Evolutionary conservation across 2,797 vertebrate genomes (phyloP), one percentile per base, ranked within the genome.

Genomic region (Anguilla obscura): DNA sequence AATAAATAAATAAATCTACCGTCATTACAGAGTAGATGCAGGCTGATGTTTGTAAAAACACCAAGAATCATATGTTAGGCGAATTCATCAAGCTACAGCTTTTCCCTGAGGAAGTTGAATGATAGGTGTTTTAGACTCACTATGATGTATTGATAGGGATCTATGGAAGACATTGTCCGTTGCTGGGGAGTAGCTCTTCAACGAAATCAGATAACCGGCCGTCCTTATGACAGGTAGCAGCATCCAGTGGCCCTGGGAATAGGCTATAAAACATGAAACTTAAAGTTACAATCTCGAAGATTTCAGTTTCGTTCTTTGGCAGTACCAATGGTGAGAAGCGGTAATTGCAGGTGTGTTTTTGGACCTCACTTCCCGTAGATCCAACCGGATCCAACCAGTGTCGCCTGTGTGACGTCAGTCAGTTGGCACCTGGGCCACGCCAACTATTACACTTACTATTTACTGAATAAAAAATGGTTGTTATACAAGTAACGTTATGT

Each of bases 101-200:
- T 80, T 40, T 33, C 14, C 33, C 10, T 2, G 27, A 16, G 12
- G 8, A 74, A 8, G 36, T 48, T 24, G 48, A 45, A 50, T 48
- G 6, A 82, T 21, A 50, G 79, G 18, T 7, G 8, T 45, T 90
- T 14, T 84, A 69, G 66, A 98, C 98, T 98, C 93, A 99, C 98
- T 92, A 98, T 97, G 91, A 99, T 99, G 90, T 97, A 96, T 88
- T 97, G 97, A 91, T 96, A 97, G 58, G 97, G 97, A 93, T 98
- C 97, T 93, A 96, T 96, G 86, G 96, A 93, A 14, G 98, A 96
- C 98, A 99, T 99, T 89, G 89, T 95, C 90, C 85, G 10, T 88
- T 45, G 83, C 89, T 83, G 18, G 87, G n/a, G 86, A 87, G 69
- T 54, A 58, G 86, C 66, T 88, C 85, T 86, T 63, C 24, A 56